These are phyloP conservation scores for Pitta sordida DNA, from an alignment of 2,113 vertebrate genomes.

Conservation along the genomic window DNA sequence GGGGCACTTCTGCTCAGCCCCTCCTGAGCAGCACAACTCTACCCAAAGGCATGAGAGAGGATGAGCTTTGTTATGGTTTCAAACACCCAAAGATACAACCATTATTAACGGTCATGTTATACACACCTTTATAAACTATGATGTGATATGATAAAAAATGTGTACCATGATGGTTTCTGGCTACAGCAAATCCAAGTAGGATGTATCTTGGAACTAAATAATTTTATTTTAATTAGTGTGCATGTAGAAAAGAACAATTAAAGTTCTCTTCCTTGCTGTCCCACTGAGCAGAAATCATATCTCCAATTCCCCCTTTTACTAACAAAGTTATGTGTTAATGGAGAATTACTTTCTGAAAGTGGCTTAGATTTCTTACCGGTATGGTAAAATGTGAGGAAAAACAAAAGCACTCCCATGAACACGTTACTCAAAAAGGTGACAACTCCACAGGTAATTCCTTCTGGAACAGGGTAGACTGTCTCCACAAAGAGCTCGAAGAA, in stretches of 20 bases:
- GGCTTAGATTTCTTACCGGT: slow-evolving; percentile 80
- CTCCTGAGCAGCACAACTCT: neutral
- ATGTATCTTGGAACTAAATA: neutral
- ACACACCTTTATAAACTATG: neutral
- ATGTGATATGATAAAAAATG: no score
- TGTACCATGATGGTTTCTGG: neutral
- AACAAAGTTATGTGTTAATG: neutral
- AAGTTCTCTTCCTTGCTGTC: neutral
- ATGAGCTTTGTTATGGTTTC: neutral
- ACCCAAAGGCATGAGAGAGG: neutral
- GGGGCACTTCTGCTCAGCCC: neutral
- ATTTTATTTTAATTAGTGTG: neutral
- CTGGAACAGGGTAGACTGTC: slow-evolving; percentile 96
- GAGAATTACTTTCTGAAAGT: neutral
- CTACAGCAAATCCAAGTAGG: neutral
- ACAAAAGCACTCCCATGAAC: slow-evolving; percentile 89
- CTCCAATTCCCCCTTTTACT: neutral
- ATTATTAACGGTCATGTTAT: neutral
- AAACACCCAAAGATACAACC: neutral
- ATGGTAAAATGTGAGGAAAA: slow-evolving; percentile 93
- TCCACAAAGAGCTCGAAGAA: slow-evolving; percentile 98
- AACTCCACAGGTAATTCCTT: slow-evolving; percentile 96
- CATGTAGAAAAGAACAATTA: neutral
- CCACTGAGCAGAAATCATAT: neutral
- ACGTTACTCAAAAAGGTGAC: slow-evolving; percentile 95